Evolutionary conservation across 37 sponge, comb jelly and placozoan species (phyloP), one percentile per base, ranked within the genome.

Genomic region (Beroe ovata): DNA sequence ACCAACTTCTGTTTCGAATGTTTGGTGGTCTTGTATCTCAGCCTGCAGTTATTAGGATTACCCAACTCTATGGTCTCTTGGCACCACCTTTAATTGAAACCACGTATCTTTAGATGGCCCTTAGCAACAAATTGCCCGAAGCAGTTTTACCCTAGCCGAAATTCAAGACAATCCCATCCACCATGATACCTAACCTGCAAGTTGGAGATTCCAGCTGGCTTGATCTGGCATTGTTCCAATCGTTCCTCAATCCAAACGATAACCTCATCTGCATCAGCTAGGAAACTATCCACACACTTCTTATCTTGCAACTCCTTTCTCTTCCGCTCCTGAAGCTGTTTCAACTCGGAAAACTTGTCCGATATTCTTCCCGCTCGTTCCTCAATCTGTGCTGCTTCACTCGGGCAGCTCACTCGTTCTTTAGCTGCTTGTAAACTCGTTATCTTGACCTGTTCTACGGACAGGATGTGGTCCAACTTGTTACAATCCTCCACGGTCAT

Each of bases 1-100:
- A 0, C 92, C 90, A 59, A 96, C 93, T 41, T 96, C 97, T 21
- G 94, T 94, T 39, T 96, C 95, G 89, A 94, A 96, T 62, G 95
- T 93, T 42, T 96, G 94, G 63, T 96, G 97, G 64, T 95, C 94
- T 89, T 94, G 95, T 21, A 95, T 64, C 90, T 96, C 94, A 21
- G 92, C 94, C 93, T 95, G 89, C 39, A 25, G 8, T 20, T 4
- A 26, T 25, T 26, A 62, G 63, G 63, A 4, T 3, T 62, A 25
- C 11, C 54, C n/a, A n/a, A n/a, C n/a, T n/a, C n/a, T n/a, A n/a
- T n/a, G n/a, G n/a, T n/a, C n/a, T n/a, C n/a, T n/a, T n/a, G n/a
- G n/a, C n/a, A n/a, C n/a, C n/a, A n/a, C n/a, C n/a, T n/a, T n/a
- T n/a, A n/a, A n/a, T n/a, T n/a, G n/a, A n/a, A n/a, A n/a, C n/a